Evolutionary conservation across 2,888 invertebrate genomes (phyloP).

Genomic region (Alitta virens): DNA sequence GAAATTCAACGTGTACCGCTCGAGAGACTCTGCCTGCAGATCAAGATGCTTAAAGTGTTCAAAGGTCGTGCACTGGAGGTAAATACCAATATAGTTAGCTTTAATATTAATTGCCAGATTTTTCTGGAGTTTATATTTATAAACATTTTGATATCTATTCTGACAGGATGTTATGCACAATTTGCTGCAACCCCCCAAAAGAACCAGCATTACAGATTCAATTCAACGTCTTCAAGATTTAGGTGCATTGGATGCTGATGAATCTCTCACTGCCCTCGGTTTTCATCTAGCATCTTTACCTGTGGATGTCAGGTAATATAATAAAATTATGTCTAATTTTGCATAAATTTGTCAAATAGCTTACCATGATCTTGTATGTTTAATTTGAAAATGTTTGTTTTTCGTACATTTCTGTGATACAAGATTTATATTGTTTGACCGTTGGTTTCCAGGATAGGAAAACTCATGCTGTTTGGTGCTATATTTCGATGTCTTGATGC

Average conservation of each 20-base stretch:
- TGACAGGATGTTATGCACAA: slow-evolving; percentile 42
- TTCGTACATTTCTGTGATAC: too few species aligned
- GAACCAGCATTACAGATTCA: slow-evolving; percentile 69
- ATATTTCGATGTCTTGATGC: slow-evolving; percentile 87
- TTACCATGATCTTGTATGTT: too few species aligned
- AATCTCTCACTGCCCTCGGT: slow-evolving; percentile 82
- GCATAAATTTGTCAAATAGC: too few species aligned
- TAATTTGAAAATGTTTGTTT: too few species aligned
- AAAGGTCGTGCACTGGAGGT: slow-evolving; percentile 35
- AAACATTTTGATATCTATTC: too few species aligned
- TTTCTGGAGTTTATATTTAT: too few species aligned
- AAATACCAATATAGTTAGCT: too few species aligned
- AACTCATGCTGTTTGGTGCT: slow-evolving; percentile 84
- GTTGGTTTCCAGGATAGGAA: slow-evolving; percentile 68
- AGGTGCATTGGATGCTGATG: slow-evolving; percentile 45
- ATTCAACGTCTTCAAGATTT: slow-evolving; percentile 58
- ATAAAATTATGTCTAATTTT: too few species aligned
- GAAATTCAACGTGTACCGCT: slow-evolving; percentile 80
- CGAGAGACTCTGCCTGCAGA: slow-evolving; percentile 77
- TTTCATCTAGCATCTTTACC: slow-evolving; percentile 85
- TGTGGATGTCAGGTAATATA: slow-evolving; percentile 65
- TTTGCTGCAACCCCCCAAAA: slow-evolving; percentile 71
- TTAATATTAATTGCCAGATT: too few species aligned
- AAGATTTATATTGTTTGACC: slow-evolving; percentile 55
- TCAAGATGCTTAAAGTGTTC: slow-evolving; percentile 63